These are phyloP conservation scores for Cebus imitator DNA, from an alignment of 2,113 vertebrate species.

Conservation along the genomic window DNA sequence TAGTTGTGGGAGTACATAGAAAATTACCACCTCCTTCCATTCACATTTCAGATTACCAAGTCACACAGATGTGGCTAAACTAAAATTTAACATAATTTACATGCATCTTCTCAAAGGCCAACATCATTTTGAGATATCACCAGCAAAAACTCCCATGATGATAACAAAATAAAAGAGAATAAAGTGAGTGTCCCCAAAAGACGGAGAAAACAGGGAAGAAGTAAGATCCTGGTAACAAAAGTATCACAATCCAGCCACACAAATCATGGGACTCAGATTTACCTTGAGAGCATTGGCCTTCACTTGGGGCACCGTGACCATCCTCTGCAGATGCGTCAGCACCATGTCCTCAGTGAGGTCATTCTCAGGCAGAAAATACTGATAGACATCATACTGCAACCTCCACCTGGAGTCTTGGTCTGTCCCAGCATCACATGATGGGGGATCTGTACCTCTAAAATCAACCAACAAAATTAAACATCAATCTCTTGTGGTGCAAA, in stretches of 20 bases:
- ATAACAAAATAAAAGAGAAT: neutral
- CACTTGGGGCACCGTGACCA: slow-evolving; percentile 84
- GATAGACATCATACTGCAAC: slow-evolving; percentile 93
- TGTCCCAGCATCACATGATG: slow-evolving; percentile 82
- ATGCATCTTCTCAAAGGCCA: neutral
- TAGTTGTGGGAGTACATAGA: neutral
- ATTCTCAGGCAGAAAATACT: slow-evolving; percentile 92
- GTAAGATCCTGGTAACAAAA: neutral
- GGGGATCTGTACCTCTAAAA: slow-evolving; percentile 85
- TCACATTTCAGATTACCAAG: neutral
- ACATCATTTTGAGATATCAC: neutral
- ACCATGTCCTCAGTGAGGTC: slow-evolving; percentile 88
- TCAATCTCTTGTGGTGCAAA: neutral
- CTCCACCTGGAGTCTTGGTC: slow-evolving; percentile 85
- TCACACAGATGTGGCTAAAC: neutral
- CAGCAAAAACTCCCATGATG: neutral
- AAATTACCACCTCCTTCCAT: neutral
- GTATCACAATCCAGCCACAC: neutral
- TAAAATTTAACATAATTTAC: neutral
- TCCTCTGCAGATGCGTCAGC: slow-evolving; percentile 85
- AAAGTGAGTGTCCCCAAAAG: neutral
- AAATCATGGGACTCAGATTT: neutral
- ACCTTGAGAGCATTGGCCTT: slow-evolving; percentile 86
- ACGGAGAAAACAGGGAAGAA: neutral
- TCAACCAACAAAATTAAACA: slow-evolving; percentile 2